phyloP scores from a whole-genome alignment of 2,888 invertebrate genomes.

The Pharmacophagus antenor region DNA sequence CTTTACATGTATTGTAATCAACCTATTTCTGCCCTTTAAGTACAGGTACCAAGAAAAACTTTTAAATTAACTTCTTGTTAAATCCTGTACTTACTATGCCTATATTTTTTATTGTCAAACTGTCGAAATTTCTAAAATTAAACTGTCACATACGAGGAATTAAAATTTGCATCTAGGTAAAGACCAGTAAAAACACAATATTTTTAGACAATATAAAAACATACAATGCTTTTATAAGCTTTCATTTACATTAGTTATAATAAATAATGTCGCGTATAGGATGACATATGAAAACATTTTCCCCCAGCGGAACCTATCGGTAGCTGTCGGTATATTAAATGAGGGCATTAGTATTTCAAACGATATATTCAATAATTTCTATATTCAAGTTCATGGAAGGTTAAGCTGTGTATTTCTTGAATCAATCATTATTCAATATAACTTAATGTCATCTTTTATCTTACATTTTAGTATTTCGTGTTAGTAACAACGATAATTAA shows the following conservation, averaged over 20 bases:
- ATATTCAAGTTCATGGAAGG: slow-evolving; percentile 18
- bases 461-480: neutral
- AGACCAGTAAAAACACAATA: no score
- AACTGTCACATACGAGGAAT: no score
- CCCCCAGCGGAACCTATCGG: slow-evolving; percentile 24
- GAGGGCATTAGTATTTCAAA: slow-evolving; percentile 32
- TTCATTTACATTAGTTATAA: neutral
- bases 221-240: neutral
- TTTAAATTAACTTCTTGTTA: no score
- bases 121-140: no score
- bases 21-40: no score
- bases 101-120: no score
- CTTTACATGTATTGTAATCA: no score
- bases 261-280: slow-evolving; percentile 3
- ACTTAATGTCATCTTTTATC: slow-evolving; percentile 5
- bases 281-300: slow-evolving; percentile 7
- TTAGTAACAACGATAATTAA: no score
- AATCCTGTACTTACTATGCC: no score
- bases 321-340: slow-evolving; percentile 35
- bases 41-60: no score
- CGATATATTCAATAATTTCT: slow-evolving; percentile 33
- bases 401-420: slow-evolving; percentile 20
- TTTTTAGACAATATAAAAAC: neutral
- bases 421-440: slow-evolving; percentile 15
- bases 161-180: no score